phyloP scores from a whole-genome alignment of 2,113 vertebrate genomes.

The Hypomesus transpacificus region DNA sequence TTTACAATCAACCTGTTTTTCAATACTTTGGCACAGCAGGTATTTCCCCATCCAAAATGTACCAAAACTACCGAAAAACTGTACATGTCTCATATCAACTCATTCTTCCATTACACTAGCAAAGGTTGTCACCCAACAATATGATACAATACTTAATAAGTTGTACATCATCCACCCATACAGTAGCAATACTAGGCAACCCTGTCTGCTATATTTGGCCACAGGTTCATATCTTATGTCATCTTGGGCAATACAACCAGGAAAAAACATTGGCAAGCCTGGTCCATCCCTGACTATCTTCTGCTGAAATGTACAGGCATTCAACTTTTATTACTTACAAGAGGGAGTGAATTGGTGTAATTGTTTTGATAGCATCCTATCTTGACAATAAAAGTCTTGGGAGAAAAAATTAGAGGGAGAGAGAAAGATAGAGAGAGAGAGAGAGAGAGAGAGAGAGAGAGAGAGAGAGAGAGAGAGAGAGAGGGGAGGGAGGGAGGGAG shows the following conservation, averaged over 20 bases:
- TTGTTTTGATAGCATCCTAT: not conserved
- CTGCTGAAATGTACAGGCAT: not conserved
- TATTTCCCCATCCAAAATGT: not conserved
- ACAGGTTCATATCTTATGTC: not conserved
- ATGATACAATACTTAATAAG: not conserved
- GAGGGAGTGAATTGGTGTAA: not conserved
- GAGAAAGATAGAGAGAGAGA: not conserved
- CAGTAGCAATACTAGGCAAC: not conserved
- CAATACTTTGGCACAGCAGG: not conserved
- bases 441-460: not conserved
- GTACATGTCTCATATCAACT: not conserved
- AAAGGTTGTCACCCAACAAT: not conserved
- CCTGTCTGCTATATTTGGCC: not conserved
- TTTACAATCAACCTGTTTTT: not conserved
- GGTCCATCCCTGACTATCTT: not conserved
- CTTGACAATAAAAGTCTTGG: not conserved
- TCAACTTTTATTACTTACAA: too few relatives aligned
- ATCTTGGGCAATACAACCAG: not conserved
- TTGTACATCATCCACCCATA: not conserved
- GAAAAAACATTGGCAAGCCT: too few relatives aligned
- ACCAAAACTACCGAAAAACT: not conserved
- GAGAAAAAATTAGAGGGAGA: not conserved
- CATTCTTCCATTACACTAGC: not conserved
- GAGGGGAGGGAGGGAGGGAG: too few relatives aligned
- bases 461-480: too few relatives aligned